Evolutionary conservation across 2,797 vertebrate species (phyloP), one percentile per base, ranked within the genome.

Genomic region (Mycteria americana): DNA sequence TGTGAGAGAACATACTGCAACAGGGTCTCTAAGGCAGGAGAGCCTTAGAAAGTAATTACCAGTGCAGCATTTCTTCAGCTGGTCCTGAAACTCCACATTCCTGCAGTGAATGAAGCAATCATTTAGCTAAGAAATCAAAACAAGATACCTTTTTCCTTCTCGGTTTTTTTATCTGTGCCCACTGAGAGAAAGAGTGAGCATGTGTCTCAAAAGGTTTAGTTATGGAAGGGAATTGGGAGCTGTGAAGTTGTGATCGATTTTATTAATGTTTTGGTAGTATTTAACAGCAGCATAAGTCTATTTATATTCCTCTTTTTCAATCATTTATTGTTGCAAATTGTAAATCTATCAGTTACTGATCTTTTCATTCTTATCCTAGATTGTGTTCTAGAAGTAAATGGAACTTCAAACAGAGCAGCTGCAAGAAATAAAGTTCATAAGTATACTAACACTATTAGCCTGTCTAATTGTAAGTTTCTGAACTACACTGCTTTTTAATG

Each of bases 261-360:
- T 82, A 67, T 82, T 86, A 86, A 73, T 22, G 21, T 48, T 72
- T 63, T 51, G 28, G 7, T 73, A 78, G 15, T 74, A 90, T 82
- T 90, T 87, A 85, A 84, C 22, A 78, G 23, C 12, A 59, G 10
- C 18, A 51, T 13, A 48, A 12, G n/a, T 48, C 24, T 86, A 43
- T 48, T 68, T 72, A 41, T 45, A 65, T 37, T 86, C 33, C 6
- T 75, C 15, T 78, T 90, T 88, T 90, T 43, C 39, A 73, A 67
- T 53, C 31, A 84, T 48, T 56, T 65, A 53, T 76, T 90, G 11
- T 13, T 88, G 35, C 18, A 96, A 92, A 73, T 91, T 73, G 11
- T 31, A 89, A 88, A 50, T 93, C 68, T 86, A 83, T 89, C n/a
- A 23, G 19, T 70, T 94, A 87, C 62, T 85, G 77, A 92, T 87